phyloP scores from a whole-genome alignment of 2,113 vertebrate genomes.

The Perccottus glenii region DNA sequence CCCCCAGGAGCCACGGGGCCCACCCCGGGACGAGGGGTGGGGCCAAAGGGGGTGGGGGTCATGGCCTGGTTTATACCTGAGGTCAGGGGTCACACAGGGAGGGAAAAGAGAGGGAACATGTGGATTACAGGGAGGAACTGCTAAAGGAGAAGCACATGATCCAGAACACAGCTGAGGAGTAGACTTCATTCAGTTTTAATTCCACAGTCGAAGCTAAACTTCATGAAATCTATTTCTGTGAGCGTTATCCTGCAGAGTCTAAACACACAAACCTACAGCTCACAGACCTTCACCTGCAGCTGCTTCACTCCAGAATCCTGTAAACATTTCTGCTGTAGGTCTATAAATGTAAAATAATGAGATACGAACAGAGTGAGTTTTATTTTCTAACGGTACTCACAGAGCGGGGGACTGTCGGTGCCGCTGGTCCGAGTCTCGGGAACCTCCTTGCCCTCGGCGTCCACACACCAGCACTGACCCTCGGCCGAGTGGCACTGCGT shows the following conservation, averaged over 20 bases:
- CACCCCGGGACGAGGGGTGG: conserved; percentile 82
- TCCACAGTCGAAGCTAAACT: too few relatives aligned
- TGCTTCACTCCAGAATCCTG: too few relatives aligned
- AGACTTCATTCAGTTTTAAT: too few relatives aligned
- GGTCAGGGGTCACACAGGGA: background rate
- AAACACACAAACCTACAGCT: too few relatives aligned
- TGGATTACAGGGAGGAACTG: background rate
- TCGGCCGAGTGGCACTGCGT: conserved; percentile 84
- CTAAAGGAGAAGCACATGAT: too few relatives aligned
- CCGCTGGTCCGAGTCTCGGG: conserved; percentile 81
- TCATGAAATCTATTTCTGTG: too few relatives aligned
- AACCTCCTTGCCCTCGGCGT: conserved; percentile 83
- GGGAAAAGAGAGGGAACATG: background rate
- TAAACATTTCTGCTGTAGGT: too few relatives aligned
- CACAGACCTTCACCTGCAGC: too few relatives aligned
- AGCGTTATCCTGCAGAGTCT: too few relatives aligned
- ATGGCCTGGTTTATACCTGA: conserved; percentile 79
- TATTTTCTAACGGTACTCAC: conserved; percentile 85
- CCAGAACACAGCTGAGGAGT: too few relatives aligned
- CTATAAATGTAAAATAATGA: too few relatives aligned
- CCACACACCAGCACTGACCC: conserved; percentile 90
- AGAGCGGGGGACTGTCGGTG: conserved; percentile 76
- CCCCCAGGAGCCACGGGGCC: conserved; percentile 83
- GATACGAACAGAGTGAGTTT: too few relatives aligned
- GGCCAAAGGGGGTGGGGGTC: conserved; percentile 78